A percentile compares a stretch with the other conserved stretches of the same genome.
phyloP scores from a whole-genome alignment of 2,888 invertebrate genomes.

The Orthosia cruda region DNA sequence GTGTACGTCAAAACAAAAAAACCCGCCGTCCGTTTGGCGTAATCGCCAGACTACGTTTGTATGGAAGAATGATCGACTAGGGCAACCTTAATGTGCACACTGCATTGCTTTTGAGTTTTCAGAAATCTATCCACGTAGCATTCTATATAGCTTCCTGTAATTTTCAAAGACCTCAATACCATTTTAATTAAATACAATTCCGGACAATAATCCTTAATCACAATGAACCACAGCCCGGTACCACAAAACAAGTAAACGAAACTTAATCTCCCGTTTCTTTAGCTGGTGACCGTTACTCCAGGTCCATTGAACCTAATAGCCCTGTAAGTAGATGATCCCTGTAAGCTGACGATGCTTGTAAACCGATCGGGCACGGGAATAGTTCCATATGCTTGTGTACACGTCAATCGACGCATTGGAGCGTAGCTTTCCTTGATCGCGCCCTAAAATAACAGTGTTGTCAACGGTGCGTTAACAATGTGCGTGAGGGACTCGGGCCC shows the following conservation, averaged over 20 bases:
- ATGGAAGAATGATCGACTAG: no score
- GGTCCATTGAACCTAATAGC: conserved; percentile 72
- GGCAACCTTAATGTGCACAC: background rate
- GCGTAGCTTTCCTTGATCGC: conserved; percentile 63
- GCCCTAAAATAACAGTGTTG: conserved; percentile 63
- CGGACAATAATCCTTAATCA: background rate
- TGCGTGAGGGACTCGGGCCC: conserved; percentile 30
- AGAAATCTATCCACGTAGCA: background rate
- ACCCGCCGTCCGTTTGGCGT: no score
- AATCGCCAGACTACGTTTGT: no score
- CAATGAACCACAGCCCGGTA: conserved; percentile 11
- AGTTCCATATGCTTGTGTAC: conserved; percentile 69
- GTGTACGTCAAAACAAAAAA: no score
- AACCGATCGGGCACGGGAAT: conserved; percentile 73
- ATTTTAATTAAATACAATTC: background rate
- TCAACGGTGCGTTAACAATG: conserved; percentile 70
- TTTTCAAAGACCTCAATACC: background rate
- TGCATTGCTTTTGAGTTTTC: background rate
- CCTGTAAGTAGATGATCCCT: conserved; percentile 64
- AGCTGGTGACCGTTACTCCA: conserved; percentile 58
- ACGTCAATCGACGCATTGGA: conserved; percentile 69
- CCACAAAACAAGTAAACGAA: conserved; percentile 7
- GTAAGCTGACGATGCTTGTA: conserved; percentile 71
- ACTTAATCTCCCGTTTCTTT: conserved; percentile 22
- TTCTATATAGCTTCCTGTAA: background rate